Base-by-base conservation (phyloP, 2,113 vertebrate species). In the Indicator maculatus region DNA sequence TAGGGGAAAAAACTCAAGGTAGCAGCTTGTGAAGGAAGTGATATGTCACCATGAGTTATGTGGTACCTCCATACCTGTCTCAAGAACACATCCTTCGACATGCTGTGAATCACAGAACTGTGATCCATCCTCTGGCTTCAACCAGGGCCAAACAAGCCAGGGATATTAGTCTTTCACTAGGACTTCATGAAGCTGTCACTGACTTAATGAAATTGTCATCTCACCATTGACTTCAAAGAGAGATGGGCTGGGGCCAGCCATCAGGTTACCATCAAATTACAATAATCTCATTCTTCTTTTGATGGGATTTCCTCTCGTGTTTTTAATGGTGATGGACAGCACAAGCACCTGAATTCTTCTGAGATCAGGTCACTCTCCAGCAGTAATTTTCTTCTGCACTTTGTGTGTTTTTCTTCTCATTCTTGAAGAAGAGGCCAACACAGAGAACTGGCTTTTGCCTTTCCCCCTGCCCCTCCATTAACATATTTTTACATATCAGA, bases 171-270 rank as follows among this genome's bases (percentile, higher is more conserved):
- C 87, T 91, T 83, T 95, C 93, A 75, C 67, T 58, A 58, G 82
- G 44, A 39, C 89, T 74, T 88, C 78, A 86, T 71, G 85, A 74
- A 93, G 26, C 89, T 86, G 91, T 71, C 95, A 86, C 47, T 19
- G 87, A 6, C 53, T 91, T 88, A 44, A 93, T 89, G 93, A 86
- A 93, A 88, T 86, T 92, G 80, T 78, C 88, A 83, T 92, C 23
- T 88, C 80, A 47, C n/a, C 44, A 3, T 53, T 71, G 72, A 71
- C 91, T 96, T 95, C 93, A 94, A 89, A 89, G 84, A 74, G 93
- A 90, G 44, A 36, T 88, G 91, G 69, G 85, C 36, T 90, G 91
- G 87, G 72, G 79, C 85, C 85, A 89, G 82, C 82, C 1, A 0
- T 65, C 60, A 64, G 41, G 38, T 53, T 85, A 20, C 88, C 86